Evolutionary conservation across 2,797 vertebrate species (phyloP).

Genomic region (Capromys pilorides): DNA sequence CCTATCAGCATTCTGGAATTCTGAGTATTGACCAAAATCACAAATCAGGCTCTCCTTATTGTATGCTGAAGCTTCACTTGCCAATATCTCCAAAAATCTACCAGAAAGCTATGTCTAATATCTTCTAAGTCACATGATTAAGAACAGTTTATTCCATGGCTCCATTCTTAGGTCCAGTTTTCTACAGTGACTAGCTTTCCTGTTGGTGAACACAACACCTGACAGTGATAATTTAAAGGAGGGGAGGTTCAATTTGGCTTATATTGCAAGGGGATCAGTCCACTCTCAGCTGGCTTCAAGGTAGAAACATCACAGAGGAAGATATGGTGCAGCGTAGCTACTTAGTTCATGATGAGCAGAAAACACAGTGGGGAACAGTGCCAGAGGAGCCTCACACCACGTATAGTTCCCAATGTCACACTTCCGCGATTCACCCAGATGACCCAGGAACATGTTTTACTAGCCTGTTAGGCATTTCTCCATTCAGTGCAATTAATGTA

Average conservation of each 20-base stretch:
- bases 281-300: background rate
- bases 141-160: background rate
- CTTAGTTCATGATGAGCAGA: background rate
- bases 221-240: background rate
- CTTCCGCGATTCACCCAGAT: background rate
- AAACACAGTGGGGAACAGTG: background rate
- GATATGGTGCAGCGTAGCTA: background rate
- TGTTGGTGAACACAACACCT: background rate
- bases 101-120: background rate
- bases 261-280: background rate
- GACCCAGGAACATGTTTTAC: background rate
- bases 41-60: background rate
- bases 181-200: background rate
- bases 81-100: background rate
- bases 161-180: background rate
- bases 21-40: background rate
- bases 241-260: background rate
- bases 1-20: background rate
- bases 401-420: background rate
- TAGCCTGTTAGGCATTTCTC: background rate
- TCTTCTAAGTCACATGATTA: background rate
- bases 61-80: background rate
- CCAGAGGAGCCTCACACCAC: background rate
- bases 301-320: background rate
- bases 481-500: background rate